Evolutionary conservation across 37 sponge, comb jelly and placozoan genomes (phyloP).

Genomic region (Diacarnus erythraeanus): DNA sequence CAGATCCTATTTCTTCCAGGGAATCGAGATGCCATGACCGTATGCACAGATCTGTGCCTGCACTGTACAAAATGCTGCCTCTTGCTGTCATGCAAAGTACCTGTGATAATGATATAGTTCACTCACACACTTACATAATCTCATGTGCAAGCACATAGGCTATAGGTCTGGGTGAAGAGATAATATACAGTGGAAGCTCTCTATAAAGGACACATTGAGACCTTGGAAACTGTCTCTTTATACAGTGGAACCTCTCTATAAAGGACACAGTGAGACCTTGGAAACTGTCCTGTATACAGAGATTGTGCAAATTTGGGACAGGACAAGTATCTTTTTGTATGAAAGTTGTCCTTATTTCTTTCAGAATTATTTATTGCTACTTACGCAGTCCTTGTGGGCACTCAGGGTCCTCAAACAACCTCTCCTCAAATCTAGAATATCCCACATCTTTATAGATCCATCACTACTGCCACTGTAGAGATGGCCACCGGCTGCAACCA

Average conservation of each 20-base stretch:
- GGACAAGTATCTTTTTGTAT: neutral
- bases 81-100: slow-evolving; percentile 71
- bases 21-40: slow-evolving; percentile 80
- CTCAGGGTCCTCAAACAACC: slow-evolving; percentile 82
- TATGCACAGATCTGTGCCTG: slow-evolving; percentile 72
- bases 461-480: slow-evolving; percentile 87
- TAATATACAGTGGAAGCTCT: too few species aligned
- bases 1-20: slow-evolving; percentile 61
- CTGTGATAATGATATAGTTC: too few species aligned
- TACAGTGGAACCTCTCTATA: too few species aligned
- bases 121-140: too few species aligned
- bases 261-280: too few species aligned
- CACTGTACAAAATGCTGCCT: slow-evolving; percentile 69
- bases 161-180: neutral
- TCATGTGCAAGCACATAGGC: neutral
- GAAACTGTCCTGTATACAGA: too few species aligned
- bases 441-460: slow-evolving; percentile 88
- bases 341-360: too few species aligned
- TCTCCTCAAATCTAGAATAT: slow-evolving; percentile 71
- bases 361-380: slow-evolving; percentile 1
- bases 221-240: too few species aligned
- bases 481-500: slow-evolving; percentile 42
- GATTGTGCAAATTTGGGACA: neutral
- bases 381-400: slow-evolving; percentile 81
- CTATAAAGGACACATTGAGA: too few species aligned